Evolutionary conservation across 2,888 invertebrate genomes (phyloP), one percentile per base, ranked within the genome.

Genomic region (Dryomyza anilis): DNA sequence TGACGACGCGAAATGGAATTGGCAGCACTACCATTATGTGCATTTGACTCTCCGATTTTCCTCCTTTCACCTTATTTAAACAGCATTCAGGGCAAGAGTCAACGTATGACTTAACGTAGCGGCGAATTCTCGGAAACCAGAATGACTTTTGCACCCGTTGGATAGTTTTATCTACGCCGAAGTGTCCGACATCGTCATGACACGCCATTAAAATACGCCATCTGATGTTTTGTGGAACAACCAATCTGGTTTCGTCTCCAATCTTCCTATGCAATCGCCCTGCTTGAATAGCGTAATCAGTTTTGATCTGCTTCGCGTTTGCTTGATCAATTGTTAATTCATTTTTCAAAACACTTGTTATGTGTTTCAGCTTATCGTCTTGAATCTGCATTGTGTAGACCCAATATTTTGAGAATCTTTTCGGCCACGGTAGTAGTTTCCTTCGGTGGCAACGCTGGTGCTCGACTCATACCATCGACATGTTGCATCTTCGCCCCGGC

Each of bases 111-210:
- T 70, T 70, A 0, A 71, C 66, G 25, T 71, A 73, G 2, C 67
- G 61, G 16, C 70, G 39, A 52, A 71, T 63, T n/a, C 67, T 67
- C 7, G 67, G 69, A 57, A 72, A 72, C 71, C 70, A 72, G 53
- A 68, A 70, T 33, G 67, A 27, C 48, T 50, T 64, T 29, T 23
- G 48, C 5, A 73, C 53, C 0, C 69, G 64, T 2, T 65, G 48
- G 0, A 70, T n/a, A 1, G 73, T 73, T 59, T 72, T 72, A 12
- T 69, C 69, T 1, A 63, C 3, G 3, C 64, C 65, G 25, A 68
- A 72, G 48, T 73, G 71, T 8, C 70, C 71, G 1, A 66, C 53
- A 36, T 72, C 68, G 43, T 73, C 70, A 21, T 72, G 72, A 33
- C 62, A 66, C 2, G 33, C 23, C 29, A 68, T 63, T 0, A 69